phyloP scores from a whole-genome alignment of 2,113 vertebrate species.

The Pseudorhombus dupliciocellatus region DNA sequence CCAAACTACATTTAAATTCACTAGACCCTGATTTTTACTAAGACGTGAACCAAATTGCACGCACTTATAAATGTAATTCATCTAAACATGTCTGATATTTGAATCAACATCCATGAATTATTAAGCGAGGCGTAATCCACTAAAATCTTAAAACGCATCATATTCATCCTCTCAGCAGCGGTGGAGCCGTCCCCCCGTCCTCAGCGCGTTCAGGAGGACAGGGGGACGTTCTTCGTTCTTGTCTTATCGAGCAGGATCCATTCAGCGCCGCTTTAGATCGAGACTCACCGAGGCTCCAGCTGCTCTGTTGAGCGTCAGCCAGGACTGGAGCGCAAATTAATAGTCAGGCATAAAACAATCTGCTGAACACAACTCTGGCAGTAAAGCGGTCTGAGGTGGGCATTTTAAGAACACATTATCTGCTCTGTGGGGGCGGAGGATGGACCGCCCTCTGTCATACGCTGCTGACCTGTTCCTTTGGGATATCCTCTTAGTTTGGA shows the following conservation, averaged over 20 bases:
- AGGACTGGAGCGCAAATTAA: conserved; percentile 26
- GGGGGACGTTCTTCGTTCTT: too few species aligned
- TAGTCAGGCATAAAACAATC: conserved; percentile 36
- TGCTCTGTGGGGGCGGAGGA: conserved; percentile 13
- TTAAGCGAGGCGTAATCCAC: too few species aligned
- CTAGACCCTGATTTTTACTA: too few species aligned
- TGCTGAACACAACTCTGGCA: conserved; percentile 27
- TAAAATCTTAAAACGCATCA: too few species aligned
- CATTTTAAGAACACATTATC: conserved; percentile 26
- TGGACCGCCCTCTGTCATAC: conserved; percentile 6
- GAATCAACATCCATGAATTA: too few species aligned
- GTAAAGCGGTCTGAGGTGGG: conserved; percentile 11
- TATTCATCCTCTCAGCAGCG: not conserved
- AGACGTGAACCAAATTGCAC: too few species aligned
- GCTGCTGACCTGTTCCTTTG: conserved; percentile 53
- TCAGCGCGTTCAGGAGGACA: too few species aligned
- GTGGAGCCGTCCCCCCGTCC: not conserved
- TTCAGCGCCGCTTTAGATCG: conserved; percentile 12
- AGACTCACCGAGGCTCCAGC: conserved; percentile 19
- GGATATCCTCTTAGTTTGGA: conserved; percentile 64
- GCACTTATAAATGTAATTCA: too few species aligned
- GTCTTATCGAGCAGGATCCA: conserved; percentile 23
- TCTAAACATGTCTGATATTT: too few species aligned
- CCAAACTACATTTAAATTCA: too few species aligned
- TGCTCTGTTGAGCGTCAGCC: conserved; percentile 29